phyloP scores from a whole-genome alignment of 2,113 vertebrate genomes.

The Channa maculata region DNA sequence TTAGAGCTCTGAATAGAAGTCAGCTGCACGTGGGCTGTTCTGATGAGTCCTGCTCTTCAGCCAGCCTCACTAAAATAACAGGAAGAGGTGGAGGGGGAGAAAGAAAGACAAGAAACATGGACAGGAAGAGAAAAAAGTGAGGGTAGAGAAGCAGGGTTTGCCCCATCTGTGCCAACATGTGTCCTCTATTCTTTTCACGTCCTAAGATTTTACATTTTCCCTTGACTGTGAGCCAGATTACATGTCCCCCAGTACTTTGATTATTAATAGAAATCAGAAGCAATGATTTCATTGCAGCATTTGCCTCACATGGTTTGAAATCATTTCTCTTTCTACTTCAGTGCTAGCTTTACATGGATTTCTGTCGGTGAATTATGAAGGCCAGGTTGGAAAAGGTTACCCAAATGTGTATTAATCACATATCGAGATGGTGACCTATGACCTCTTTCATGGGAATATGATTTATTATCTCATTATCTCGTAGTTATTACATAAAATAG shows the following conservation, averaged over 20 bases:
- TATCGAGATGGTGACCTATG: slow-evolving; percentile 11
- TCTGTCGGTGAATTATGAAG: neutral
- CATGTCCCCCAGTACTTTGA: neutral
- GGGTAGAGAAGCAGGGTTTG: neutral
- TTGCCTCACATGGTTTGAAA: too few species aligned
- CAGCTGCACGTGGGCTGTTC: slow-evolving; percentile 62
- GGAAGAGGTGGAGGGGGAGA: slow-evolving; percentile 35
- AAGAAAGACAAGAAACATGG: slow-evolving; percentile 11
- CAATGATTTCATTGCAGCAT: neutral
- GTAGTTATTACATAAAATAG: slow-evolving; percentile 12
- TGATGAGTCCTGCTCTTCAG: slow-evolving; percentile 58
- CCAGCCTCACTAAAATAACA: slow-evolving; percentile 45
- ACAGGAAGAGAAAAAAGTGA: slow-evolving; percentile 24
- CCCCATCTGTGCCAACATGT: neutral
- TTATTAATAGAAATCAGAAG: neutral
- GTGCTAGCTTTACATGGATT: too few species aligned
- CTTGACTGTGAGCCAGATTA: neutral
- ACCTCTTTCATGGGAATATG: neutral
- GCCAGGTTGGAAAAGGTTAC: neutral
- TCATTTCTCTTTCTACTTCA: too few species aligned
- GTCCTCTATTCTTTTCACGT: neutral
- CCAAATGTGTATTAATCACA: neutral
- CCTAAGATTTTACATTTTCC: neutral
- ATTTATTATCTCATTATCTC: slow-evolving; percentile 27
- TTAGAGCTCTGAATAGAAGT: slow-evolving; percentile 58